Conservation (phyloP, 53 echinoderm and acorn worm genomes). For the Hippasteria phrygiana region DNA sequence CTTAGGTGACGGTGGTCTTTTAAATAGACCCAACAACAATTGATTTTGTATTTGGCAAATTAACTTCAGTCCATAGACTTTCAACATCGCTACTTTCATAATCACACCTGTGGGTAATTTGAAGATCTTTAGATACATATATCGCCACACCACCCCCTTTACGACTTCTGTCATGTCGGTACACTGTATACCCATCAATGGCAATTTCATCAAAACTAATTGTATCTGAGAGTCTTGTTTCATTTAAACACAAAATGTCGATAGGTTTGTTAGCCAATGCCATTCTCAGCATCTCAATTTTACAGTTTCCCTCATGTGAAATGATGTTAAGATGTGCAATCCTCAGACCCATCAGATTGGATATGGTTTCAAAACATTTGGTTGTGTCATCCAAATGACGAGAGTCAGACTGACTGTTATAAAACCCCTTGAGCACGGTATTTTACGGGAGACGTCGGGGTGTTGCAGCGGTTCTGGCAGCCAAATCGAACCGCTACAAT, state of each 20-base stretch:
- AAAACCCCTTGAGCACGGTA: too few species aligned
- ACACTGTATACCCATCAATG: constrained; percentile 39
- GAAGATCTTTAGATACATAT: constrained; percentile 9
- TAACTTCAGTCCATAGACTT: constrained; percentile 48
- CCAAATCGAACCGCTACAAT: neutral
- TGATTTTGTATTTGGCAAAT: constrained; percentile 22
- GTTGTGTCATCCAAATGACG: constrained; percentile 22
- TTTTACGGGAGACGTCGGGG: neutral
- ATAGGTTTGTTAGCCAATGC: constrained; percentile 32
- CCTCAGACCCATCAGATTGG: neutral
- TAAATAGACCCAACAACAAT: constrained; percentile 41
- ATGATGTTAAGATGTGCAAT: constrained; percentile 53
- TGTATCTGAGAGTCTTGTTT: constrained; percentile 38
- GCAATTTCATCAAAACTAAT: constrained; percentile 43
- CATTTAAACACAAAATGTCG: constrained; percentile 31
- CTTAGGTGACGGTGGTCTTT: constrained; percentile 30
- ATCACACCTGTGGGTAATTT: constrained; percentile 31
- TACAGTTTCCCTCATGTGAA: constrained; percentile 38
- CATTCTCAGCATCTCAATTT: constrained; percentile 43
- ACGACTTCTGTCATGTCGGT: constrained; percentile 53
- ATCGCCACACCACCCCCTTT: constrained; percentile 45
- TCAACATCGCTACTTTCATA: constrained; percentile 13
- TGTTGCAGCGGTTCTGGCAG: neutral
- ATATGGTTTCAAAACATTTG: constrained; percentile 29
- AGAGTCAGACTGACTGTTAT: constrained; percentile 13